These are phyloP conservation scores for Heteropelma amictum DNA, from an alignment of 2,888 invertebrate genomes.

Conservation along the genomic window DNA sequence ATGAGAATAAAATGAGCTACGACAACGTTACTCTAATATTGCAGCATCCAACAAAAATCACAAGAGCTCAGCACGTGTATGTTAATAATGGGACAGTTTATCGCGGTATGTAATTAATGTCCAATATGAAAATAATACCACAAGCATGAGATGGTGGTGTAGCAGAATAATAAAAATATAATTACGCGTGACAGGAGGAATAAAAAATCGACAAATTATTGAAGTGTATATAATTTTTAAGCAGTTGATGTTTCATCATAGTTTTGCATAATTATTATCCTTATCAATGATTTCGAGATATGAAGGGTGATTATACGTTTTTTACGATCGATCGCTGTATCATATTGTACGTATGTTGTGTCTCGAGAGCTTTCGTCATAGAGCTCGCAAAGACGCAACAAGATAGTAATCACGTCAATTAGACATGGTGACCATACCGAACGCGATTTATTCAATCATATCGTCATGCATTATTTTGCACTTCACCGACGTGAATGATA, in stretches of 20 bases:
- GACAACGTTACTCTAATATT: neutral
- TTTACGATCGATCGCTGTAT: slow-evolving; percentile 1
- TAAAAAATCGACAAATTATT: too few relatives aligned
- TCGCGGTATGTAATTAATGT: too few relatives aligned
- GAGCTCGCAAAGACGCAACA: slow-evolving; percentile 34
- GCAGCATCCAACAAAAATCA: slow-evolving; percentile 41
- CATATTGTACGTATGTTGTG: slow-evolving; percentile 21
- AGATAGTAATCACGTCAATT: slow-evolving; percentile 38
- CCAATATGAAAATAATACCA: too few relatives aligned
- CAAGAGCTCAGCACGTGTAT: slow-evolving; percentile 19
- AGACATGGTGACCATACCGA: slow-evolving; percentile 20
- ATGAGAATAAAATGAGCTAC: slow-evolving; percentile 20
- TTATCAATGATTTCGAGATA: neutral
- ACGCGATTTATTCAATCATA: slow-evolving; percentile 36
- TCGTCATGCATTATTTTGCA: slow-evolving; percentile 41
- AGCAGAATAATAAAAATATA: too few relatives aligned
- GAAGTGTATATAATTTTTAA: too few relatives aligned
- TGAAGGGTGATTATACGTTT: neutral
- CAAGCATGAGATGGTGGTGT: too few relatives aligned
- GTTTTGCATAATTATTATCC: neutral
- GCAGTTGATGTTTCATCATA: too few relatives aligned
- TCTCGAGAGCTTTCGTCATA: slow-evolving; percentile 41
- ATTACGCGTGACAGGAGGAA: too few relatives aligned
- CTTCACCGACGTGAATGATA: slow-evolving; percentile 10
- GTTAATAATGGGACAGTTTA: slow-evolving; percentile 6